Evolutionary conservation across 2,888 invertebrate species (phyloP).

Genomic region (Drosophila imparisetae): DNA sequence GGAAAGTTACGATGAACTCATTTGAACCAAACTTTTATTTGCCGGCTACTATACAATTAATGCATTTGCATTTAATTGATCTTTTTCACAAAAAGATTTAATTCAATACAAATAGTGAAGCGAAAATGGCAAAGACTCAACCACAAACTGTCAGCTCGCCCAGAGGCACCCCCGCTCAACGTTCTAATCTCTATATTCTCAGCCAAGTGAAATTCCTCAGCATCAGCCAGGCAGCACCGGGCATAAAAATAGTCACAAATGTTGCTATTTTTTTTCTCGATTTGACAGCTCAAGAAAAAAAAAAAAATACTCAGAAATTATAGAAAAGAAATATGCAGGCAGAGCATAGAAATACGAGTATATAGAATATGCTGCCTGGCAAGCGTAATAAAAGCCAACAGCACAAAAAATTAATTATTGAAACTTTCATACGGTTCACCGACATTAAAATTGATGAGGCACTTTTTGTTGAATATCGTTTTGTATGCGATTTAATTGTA

Average conservation of each 20-base stretch:
- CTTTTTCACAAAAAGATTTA: neutral
- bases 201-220: conserved; percentile 65
- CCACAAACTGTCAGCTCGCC: conserved; percentile 17
- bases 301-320: conserved; percentile 31
- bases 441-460: conserved; percentile 65
- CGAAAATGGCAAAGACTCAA: conserved; percentile 35
- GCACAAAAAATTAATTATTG: conserved; percentile 57
- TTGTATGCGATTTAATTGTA: conserved; percentile 20
- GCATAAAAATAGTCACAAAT: conserved; percentile 66
- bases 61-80: neutral
- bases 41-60: no score
- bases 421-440: conserved; percentile 41
- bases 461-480: conserved; percentile 7
- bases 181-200: conserved; percentile 38
- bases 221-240: conserved; percentile 63
- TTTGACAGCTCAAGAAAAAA: conserved; percentile 61
- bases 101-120: conserved; percentile 18
- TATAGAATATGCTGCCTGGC: conserved; percentile 9
- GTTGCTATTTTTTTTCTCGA: conserved; percentile 55
- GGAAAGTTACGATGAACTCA: neutral
- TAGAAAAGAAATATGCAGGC: conserved; percentile 58
- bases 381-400: conserved; percentile 41
- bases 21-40: neutral
- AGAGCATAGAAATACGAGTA: conserved; percentile 28
- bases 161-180: conserved; percentile 25